Evolutionary conservation across 2,797 vertebrate species (phyloP).

Genomic region (Neosalanx taihuensis): DNA sequence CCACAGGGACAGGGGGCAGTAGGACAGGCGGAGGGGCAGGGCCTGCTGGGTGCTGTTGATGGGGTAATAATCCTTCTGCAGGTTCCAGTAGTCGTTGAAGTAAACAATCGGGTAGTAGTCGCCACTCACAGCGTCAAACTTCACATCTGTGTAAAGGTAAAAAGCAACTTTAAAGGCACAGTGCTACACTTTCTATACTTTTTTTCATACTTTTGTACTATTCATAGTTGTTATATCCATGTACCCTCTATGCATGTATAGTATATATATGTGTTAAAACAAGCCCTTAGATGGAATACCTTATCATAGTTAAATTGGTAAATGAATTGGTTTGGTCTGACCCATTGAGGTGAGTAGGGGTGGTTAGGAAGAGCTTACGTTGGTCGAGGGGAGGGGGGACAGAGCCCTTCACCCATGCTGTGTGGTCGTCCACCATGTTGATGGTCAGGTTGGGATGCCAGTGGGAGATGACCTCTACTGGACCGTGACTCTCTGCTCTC

Average conservation of each 20-base stretch:
- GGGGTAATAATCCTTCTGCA: slow-evolving; percentile 93
- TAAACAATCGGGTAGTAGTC: slow-evolving; percentile 96
- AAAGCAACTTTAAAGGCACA: not conserved
- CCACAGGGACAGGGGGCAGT: slow-evolving; percentile 92
- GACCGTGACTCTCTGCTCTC: slow-evolving; percentile 92
- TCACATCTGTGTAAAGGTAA: slow-evolving; percentile 77
- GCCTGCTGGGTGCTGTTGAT: slow-evolving; percentile 82
- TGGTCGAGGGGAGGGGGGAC: slow-evolving; percentile 94
- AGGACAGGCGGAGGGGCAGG: slow-evolving; percentile 84
- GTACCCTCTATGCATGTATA: too few relatives aligned
- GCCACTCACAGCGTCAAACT: slow-evolving; percentile 91
- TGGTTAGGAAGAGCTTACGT: slow-evolving; percentile 69
- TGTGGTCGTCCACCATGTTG: slow-evolving; percentile 97
- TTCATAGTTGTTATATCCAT: too few relatives aligned
- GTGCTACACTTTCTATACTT: not conserved
- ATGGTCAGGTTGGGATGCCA: slow-evolving; percentile 98
- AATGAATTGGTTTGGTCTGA: not conserved
- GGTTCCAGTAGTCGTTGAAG: slow-evolving; percentile 99
- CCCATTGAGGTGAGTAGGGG: too few relatives aligned
- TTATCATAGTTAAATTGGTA: not conserved
- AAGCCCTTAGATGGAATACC: not conserved
- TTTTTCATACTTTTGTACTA: too few relatives aligned
- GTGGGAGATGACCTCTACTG: slow-evolving; percentile 93
- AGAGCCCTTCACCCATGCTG: slow-evolving; percentile 93
- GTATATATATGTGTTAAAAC: not conserved